Percentiles rank a stretch among this genome's conserved stretches.
phyloP scores from a whole-genome alignment of 1,140 invertebrate species.

The Galleria mellonella region DNA sequence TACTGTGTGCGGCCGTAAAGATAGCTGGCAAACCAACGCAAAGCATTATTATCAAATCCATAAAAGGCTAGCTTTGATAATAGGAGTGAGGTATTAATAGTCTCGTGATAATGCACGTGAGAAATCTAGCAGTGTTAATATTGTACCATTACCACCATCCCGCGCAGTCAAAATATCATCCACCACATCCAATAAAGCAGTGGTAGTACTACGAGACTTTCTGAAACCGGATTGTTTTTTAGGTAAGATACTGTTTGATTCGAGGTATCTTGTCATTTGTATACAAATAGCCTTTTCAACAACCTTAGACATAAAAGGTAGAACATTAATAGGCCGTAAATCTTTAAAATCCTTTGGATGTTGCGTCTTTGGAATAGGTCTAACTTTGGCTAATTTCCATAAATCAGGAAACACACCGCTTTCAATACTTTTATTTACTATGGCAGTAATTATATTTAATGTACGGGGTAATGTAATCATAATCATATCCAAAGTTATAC shows the following conservation, averaged over 20 bases:
- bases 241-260: background rate
- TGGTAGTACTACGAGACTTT: background rate
- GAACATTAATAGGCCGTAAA: conserved; percentile 3
- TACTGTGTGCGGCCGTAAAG: no score
- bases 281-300: conserved; percentile 6
- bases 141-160: background rate
- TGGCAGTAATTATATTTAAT: conserved; percentile 1
- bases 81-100: background rate
- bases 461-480: conserved; percentile 5
- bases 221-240: background rate
- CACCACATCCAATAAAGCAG: background rate
- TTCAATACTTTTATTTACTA: conserved; percentile 6
- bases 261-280: background rate
- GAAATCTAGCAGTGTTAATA: background rate
- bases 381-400: conserved; percentile 7
- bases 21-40: background rate
- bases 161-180: background rate
- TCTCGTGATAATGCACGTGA: background rate
- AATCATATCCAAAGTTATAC: conserved; percentile 6
- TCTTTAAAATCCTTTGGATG: conserved; percentile 4
- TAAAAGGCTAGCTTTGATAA: background rate
- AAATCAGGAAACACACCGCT: background rate
- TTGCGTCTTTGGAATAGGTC: conserved; percentile 4
- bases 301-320: conserved; percentile 9
- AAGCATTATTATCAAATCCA: background rate